Base-by-base conservation (phyloP, 2,888 invertebrate species). In the Deroplatys truncata region DNA sequence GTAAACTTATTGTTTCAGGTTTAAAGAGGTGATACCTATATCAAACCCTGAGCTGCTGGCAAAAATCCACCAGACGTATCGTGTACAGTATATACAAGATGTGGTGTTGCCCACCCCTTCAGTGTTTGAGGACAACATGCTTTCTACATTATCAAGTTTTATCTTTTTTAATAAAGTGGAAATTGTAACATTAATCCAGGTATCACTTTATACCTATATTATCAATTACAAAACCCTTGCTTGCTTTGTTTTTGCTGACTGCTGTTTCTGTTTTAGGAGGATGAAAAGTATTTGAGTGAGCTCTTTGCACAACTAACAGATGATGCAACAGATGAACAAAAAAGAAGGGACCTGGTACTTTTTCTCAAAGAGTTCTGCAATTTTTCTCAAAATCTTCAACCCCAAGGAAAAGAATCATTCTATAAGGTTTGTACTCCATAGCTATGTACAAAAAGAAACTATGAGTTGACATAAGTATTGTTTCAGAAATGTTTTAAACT, bases 141-240 rank as follows among this genome's bases (percentile, higher is more conserved):
- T 99, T 91, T 99, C 98, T 92, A 98, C 99, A 90, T 95, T 99
- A 92, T 98, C 98, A 93, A 99, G 99, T 95, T 99, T 99, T 95
- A 98, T 99, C 94, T 99, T 99, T 95, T 99, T 99, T 95, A 99
- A 99, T 95, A 99, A 99, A 95, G 98, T 99, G 93, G 99, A 99
- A 95, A 99, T 99, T 94, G 99, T 99, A 92, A 98, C 98, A 92
- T 96, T 98, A 93, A 98, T 99, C 93, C 95, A 95, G 94, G 95
- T 95, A 92, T 92, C 92, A 84, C 28, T 29, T 84, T 84, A 29
- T 86, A 28, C 86, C 16, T 31, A 7, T 20, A 28, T 28, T 31
- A 8, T 31, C 8, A 28, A 88, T 86, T 90, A 31, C 85, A 49
- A 49, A 25, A 29, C 28, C 49, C 56, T n/a, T 89, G 25, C 31